Evolutionary conservation across 64 coral and sea anemone species (phyloP), one percentile per base, ranked within the genome.

Genomic region (Astreopora myriophthalma): DNA sequence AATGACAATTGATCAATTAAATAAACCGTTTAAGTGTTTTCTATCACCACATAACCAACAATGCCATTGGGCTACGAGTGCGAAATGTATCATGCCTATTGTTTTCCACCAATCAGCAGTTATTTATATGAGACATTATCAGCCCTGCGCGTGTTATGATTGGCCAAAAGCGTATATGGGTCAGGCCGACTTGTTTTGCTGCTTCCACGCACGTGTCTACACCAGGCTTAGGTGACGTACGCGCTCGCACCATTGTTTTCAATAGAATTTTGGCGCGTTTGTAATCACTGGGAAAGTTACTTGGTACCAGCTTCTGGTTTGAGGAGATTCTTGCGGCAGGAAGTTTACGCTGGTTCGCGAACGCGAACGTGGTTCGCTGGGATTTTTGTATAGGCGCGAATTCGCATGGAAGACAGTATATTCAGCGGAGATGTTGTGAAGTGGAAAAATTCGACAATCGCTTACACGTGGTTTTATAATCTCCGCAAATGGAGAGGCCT

Each of bases 1-100:
- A 92, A 94, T 97, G 88, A 97, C 95, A 97, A 97, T 89, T 67
- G 95, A 97, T 94, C 95, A 97, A 97, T 97, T 96, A 97, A 94
- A 97, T 93, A 93, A 97, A 87, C 95, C 92, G 95, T 97, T 97
- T 97, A 97, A 97, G 95, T 94, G 92, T 94, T 94, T 93, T 89
- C 75, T 94, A 60, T 88, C 76, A 78, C 95, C 85, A 97, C 82
- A 97, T 79, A 79, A 71, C 91, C 74, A 89, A 96, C 87, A 94
- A 94, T 94, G 84, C 88, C 92, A 94, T 96, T 96, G 95, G 95
- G 71, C 71, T 48, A 62, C 63, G 86, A 92, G 91, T 93, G 91
- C 90, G 94, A 96, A 93, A 86, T 86, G 95, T 69, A 94, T 92
- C 62, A 85, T 71, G 69, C 61, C 51, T 34, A 94, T 96, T 96